These are phyloP conservation scores for Mormyrus hasselquistii DNA, from an alignment of 2,797 vertebrate species.

Conservation along the genomic window DNA sequence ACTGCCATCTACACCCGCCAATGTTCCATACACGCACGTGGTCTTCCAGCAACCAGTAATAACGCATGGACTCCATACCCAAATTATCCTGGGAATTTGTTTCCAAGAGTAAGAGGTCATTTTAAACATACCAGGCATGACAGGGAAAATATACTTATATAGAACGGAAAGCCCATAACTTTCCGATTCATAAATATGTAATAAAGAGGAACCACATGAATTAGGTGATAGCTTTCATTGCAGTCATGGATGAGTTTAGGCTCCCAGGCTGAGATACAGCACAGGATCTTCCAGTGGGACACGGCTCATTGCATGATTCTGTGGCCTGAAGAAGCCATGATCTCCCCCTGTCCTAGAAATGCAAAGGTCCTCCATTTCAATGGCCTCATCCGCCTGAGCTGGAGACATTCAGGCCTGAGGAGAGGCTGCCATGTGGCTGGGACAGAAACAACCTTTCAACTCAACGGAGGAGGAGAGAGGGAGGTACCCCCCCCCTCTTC, in stretches of 20 bases:
- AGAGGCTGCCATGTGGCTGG: not conserved
- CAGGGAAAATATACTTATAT: not conserved
- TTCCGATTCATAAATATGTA: not conserved
- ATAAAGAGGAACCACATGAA: not conserved
- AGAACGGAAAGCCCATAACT: not conserved
- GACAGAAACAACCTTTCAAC: not conserved
- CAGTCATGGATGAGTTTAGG: not conserved
- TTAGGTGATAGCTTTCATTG: not conserved
- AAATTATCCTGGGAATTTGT: not conserved
- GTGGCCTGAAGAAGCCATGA: not conserved
- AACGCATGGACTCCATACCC: not conserved
- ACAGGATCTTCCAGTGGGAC: not conserved
- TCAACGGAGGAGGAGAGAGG: slow-evolving; percentile 38
- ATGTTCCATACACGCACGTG: not conserved
- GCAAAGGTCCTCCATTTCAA: not conserved
- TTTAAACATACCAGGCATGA: not conserved
- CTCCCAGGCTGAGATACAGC: not conserved
- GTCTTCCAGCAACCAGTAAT: not conserved
- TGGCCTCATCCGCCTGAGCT: not conserved
- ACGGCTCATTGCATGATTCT: not conserved
- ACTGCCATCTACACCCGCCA: not conserved
- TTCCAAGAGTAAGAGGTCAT: not conserved
- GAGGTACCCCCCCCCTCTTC: slow-evolving; percentile 51
- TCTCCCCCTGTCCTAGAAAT: not conserved
- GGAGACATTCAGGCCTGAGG: not conserved